Base-by-base conservation (phyloP, 2,797 vertebrate species). In the Cirrhinus molitorella region DNA sequence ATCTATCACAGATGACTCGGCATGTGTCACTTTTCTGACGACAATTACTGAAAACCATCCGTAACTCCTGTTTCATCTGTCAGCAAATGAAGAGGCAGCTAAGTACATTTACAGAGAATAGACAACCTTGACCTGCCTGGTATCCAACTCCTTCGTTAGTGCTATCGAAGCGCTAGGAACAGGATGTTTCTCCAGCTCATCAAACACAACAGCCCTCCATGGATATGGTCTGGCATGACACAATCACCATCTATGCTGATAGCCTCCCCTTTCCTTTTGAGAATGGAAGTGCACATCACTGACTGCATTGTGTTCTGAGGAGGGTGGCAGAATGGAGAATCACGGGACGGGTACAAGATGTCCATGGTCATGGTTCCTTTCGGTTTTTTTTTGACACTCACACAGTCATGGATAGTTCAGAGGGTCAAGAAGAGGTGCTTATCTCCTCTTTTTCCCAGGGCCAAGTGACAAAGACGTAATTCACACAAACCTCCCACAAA, bases 91-190 rank as follows among this genome's bases (percentile, higher is more conserved):
- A 66, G 67, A 73, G 61, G 74, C 83, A 72, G 55, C 78, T 70
- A 65, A 34, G 77, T 86, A 89, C 59, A 81, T 40, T 51, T 89
- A 77, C 80, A 92, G 93, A 93, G 91, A 86, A 23, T 21, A 76
- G 86, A 87, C 86, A 96, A 94, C 96, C 97, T 97, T 97, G 97
- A 97, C 88, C 88, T 89, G 80, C 74, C 88, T 72, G 1, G 65
- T 84, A 89, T 94, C 90, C 87, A 86, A 93, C 96, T 95, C 95
- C 95, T 92, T 78, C 37, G 16, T 45, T 45, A 14, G 23, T 65
- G 25, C 23, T 78, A 78, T 78, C 75, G 95, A 92, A 91, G 92
- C 87, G 5, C 76, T 79, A 55, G 81, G 96, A 96, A 97, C 96
- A 95, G 8, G 87, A 47, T 93, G 95, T 96, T 94, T 96, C 94